Conservation (phyloP, 2,113 vertebrate species). For the Ammodramus savannarum region DNA sequence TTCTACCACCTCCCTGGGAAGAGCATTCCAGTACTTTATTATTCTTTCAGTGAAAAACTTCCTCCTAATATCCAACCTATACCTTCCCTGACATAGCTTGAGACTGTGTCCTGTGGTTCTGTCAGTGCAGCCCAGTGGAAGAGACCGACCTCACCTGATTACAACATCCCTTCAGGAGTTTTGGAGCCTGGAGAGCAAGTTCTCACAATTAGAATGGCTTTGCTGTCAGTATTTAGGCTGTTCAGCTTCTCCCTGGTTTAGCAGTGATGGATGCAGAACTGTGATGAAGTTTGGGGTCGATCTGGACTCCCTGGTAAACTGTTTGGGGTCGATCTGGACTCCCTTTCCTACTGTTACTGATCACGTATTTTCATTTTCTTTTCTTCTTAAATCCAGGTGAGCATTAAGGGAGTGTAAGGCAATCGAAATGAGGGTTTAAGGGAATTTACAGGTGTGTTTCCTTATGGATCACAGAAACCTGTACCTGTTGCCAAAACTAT, state of each 20-base stretch:
- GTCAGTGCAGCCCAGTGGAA: too few relatives aligned
- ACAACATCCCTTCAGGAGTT: not conserved
- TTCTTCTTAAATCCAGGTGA: not conserved
- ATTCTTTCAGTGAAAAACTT: too few relatives aligned
- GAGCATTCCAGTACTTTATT: too few relatives aligned
- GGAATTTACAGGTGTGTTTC: not conserved
- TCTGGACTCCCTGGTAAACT: not conserved
- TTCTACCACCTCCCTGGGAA: too few relatives aligned
- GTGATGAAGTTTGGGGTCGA: not conserved
- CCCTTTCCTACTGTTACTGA: not conserved
- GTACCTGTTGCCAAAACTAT: not conserved
- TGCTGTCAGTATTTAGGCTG: too few relatives aligned
- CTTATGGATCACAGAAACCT: not conserved
- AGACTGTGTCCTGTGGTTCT: too few relatives aligned
- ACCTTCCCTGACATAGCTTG: too few relatives aligned
- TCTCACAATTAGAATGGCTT: not conserved
- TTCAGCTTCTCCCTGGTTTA: not conserved
- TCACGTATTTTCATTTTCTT: rapidly evolving
- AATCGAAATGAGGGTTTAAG: not conserved
- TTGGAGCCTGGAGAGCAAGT: not conserved
- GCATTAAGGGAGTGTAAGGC: not conserved
- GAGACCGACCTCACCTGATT: too few relatives aligned
- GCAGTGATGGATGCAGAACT: not conserved
- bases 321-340: not conserved
- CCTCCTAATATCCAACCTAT: too few relatives aligned